Conservation (phyloP, 2,113 vertebrate species). For the Gracilinanus agilis region DNA sequence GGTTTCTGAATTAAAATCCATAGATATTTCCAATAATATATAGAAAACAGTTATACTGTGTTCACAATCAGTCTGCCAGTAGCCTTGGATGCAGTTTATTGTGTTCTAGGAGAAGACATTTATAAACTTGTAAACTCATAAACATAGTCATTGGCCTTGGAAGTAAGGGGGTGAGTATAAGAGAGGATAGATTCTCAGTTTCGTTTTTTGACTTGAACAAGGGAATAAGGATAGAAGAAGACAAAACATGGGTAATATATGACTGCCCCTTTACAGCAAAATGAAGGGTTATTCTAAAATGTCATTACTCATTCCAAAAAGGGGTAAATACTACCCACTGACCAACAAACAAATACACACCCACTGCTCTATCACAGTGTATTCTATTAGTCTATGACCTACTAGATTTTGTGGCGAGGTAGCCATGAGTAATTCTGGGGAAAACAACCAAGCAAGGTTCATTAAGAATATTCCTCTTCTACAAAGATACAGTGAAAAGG, state of each 20-base stretch:
- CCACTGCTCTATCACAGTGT: no score
- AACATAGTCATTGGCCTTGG: not conserved
- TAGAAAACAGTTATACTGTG: not conserved
- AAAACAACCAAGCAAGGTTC: not conserved
- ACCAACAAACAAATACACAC: no score
- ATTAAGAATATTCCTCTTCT: not conserved
- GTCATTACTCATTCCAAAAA: no score
- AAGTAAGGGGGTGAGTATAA: not conserved
- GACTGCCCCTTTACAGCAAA: not conserved
- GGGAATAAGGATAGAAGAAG: not conserved
- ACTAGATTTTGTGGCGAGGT: no score
- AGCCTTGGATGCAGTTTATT: not conserved
- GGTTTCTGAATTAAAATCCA: not conserved
- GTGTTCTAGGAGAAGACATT: not conserved
- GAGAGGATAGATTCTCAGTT: not conserved
- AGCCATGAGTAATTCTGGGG: no score
- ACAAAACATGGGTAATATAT: not conserved
- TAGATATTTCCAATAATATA: not conserved
- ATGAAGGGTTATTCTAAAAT: no score
- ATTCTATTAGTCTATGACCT: no score
- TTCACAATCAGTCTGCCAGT: not conserved
- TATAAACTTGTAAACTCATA: not conserved
- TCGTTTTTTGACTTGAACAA: not conserved
- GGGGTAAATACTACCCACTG: no score
- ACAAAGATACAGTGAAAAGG: not conserved